Evolutionary conservation across 1,140 invertebrate species (phyloP), one percentile per base, ranked within the genome.

Genomic region (Diorhabda elongata): DNA sequence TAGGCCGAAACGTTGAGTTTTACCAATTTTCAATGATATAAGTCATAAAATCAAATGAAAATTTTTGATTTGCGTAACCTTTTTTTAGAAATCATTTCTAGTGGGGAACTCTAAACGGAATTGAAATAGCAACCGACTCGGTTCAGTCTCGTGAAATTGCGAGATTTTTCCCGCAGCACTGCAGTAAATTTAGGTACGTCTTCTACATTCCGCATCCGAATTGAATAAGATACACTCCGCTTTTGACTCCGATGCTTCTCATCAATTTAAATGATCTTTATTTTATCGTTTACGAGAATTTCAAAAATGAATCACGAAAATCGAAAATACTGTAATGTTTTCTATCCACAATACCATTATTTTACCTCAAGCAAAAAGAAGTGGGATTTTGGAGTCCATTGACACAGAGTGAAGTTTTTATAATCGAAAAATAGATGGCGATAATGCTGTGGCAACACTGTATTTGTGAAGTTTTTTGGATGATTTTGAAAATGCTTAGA

Each of bases 131-230:
- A 52, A n/a, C 47, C n/a, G 6, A 8, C 47, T 52, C n/a, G 6
- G 6, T n/a, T 4, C 6, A 72, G 69, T 70, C 69, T 69, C 68
- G 60, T 61, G 63, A 67, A 70, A 69, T 60, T 69, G 72, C 70
- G 71, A 77, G 75, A 77, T 76, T 77, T 76, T 64, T 61, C 74
- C 69, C 68, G 69, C 71, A 68, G 71, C 69, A 68, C 67, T 65
- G 72, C 69, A 62, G 68, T 66, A 58, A 74, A 75, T 70, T 75
- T 72, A 68, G 67, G 70, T 73, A 59, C 5, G 56, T n/a, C 64
- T 61, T 8, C 4, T 43, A 42, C 26, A 8, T 42, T 41, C 26
- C 42, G 59, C 59, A 61, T 61, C 42, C 42, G 59, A 42, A 61
- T 5, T 61, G 59, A 61, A 61, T 61, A 42, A 42, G n/a, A 61